Conservation (phyloP, 1,140 invertebrate species). For the Psix sp. region DNA sequence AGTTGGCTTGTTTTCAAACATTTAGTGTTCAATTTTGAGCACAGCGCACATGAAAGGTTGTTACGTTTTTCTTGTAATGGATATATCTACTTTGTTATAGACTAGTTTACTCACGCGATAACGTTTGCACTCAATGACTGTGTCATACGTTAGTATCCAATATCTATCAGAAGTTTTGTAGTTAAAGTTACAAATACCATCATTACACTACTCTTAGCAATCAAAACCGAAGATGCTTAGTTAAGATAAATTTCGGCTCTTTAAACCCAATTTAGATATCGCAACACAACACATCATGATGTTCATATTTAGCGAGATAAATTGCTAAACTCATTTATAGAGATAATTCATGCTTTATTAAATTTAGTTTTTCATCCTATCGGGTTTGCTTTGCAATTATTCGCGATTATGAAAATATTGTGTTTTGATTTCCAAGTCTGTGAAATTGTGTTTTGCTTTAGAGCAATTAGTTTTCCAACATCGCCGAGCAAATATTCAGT, state of each 20-base stretch:
- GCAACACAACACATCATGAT: too few species aligned
- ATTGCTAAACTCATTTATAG: too few species aligned
- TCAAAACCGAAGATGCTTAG: constrained; percentile 27
- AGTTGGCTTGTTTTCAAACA: constrained; percentile 36
- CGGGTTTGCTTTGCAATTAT: too few species aligned
- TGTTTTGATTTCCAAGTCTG: too few species aligned
- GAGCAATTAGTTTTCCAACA: too few species aligned
- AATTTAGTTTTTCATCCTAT: too few species aligned
- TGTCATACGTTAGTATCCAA: constrained; percentile 38
- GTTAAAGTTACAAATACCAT: constrained; percentile 20
- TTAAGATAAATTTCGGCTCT: too few species aligned
- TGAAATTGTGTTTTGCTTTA: too few species aligned
- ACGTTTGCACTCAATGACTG: constrained; percentile 48
- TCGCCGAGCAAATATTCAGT: neutral
- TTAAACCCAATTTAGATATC: too few species aligned
- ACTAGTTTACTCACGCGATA: constrained; percentile 62
- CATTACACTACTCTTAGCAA: constrained; percentile 29
- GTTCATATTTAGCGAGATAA: too few species aligned
- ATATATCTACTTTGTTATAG: constrained; percentile 65
- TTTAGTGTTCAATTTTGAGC: constrained; percentile 54
- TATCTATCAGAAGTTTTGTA: constrained; percentile 42
- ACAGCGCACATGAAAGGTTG: constrained; percentile 52
- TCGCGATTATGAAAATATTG: too few species aligned
- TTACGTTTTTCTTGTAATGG: constrained; percentile 59
- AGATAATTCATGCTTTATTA: too few species aligned